Evolutionary conservation across 1,140 invertebrate species (phyloP).

Genomic region (Drosophila arizonae): DNA sequence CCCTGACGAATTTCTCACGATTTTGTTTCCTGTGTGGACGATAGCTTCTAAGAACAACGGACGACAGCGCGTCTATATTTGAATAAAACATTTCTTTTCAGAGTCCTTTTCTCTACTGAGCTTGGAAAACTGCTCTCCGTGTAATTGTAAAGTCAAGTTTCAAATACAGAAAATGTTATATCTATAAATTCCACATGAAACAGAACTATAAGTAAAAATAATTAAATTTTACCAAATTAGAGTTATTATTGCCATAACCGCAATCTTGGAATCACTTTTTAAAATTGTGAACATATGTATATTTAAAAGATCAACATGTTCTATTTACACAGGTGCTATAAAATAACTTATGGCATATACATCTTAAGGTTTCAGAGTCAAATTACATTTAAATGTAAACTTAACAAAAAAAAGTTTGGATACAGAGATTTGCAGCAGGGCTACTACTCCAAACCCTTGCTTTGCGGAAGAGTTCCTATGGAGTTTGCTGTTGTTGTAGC

Average conservation of each 20-base stretch:
- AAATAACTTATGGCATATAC: constrained; percentile 33
- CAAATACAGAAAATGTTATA: too few relatives aligned
- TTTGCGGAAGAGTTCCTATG: constrained; percentile 8
- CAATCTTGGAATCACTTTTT: neutral
- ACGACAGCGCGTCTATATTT: too few relatives aligned
- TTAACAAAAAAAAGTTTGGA: constrained; percentile 12
- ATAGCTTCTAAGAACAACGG: neutral
- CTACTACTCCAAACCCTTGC: constrained; percentile 15
- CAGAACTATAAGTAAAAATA: too few relatives aligned
- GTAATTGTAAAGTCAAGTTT: too few relatives aligned
- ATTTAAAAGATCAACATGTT: constrained; percentile 29
- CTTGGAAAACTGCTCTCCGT: too few relatives aligned
- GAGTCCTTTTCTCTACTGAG: too few relatives aligned
- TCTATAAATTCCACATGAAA: too few relatives aligned
- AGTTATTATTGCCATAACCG: too few relatives aligned
- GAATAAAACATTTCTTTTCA: too few relatives aligned
- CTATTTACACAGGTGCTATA: constrained; percentile 28
- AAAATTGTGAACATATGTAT: neutral
- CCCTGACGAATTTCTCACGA: constrained; percentile 29
- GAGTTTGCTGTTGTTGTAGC: neutral
- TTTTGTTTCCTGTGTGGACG: constrained; percentile 35
- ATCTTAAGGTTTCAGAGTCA: constrained; percentile 4
- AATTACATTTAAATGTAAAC: constrained; percentile 18
- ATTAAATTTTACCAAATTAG: too few relatives aligned
- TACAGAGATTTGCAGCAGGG: neutral